Base-by-base conservation (phyloP, 2,797 vertebrate species). In the Botia kubotai region DNA sequence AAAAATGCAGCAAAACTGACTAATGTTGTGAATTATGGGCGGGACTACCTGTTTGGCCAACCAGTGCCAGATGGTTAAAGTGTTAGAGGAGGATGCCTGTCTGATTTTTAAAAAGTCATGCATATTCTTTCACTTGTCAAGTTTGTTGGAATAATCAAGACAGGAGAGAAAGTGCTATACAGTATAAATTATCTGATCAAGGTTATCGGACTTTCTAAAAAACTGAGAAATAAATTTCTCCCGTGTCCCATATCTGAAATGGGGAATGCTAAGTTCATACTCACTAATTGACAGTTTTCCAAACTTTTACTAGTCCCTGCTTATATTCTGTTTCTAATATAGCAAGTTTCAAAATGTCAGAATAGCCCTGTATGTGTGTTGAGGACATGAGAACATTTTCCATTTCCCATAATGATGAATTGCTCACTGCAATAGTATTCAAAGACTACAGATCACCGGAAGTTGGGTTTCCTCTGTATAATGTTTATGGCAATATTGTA, bases 291-390 rank as follows among this genome's bases (percentile, higher is more conserved):
- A 72, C 78, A 63, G 67, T 26, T 69, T 77, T 21, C 21, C 78
- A 55, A 77, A 11, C 10, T 11, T 11, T 58, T 84, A 46, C 23
- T 4, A 13, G 29, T 39, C 60, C 72, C 43, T 39, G 73, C 60
- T 80, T 77, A 0, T 80, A 26, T 73, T 72, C 75, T 62, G 76
- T 77, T 75, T 68, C 72, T 66, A 43, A 73, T 57, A 43, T 33
- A 50, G 58, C 23, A 46, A 5, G 11, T 77, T 76, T 75, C 73
- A 63, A 77, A 73, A 73, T 60, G 39, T 19, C 77, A 16, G 55
- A 76, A 66, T 50, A 57, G 21, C 69, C 8, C 2, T 36, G 17
- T 66, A 19, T 19, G 17, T 39, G 29, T 66, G 33, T 53, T 23
- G n/a, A 62, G 21, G 4, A 48, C 17, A 6, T 29, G 39, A 62